Base-by-base conservation (phyloP, 2,113 vertebrate genomes). In the Isurus oxyrinchus region DNA sequence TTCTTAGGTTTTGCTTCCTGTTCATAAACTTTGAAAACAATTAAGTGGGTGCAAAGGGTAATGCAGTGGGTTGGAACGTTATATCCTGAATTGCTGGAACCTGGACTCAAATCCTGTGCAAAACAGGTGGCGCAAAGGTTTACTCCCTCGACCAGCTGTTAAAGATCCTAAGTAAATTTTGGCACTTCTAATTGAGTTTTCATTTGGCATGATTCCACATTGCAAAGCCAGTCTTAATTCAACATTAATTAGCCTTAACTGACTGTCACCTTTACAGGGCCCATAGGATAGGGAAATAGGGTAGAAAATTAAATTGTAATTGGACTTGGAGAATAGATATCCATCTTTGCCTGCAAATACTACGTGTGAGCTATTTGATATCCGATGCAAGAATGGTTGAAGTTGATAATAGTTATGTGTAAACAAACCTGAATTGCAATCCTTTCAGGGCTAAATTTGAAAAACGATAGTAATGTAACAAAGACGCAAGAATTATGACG, bases 251-350 rank as follows among this genome's bases (percentile, higher is more conserved):
- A 95, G 44, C 94, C 61, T 95, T 69, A 69, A 44, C 40, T 95
- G 66, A 53, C 44, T 49, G 40, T 95, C 59, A 69, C 8, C 63
- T 49, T 69, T 21, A 94, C 63, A 40, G 8, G 49, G 16, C 21
- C 35, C 40, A 35, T 16, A 59, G 93, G 40, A 95, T 66, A 1
- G 35, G 16, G n/a, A 49, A 35, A 44, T 23, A 95, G n/a, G n/a
- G 69, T 5, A 5, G 79, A 84, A 84, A 84, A 95, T 95, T 95
- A 67, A 95, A 67, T 95, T n/a, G 44, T 40, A 95, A 95, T 25
- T 67, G 93, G 93, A 44, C 0, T 27, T 94, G 35, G 40, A 49
- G n/a, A 49, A 44, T 94, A 16, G 7, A 44, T 91, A 57, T 59
- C 31, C 55, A 35, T 14, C 13, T 91, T 59, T 57, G 55, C 53